phyloP scores from a whole-genome alignment of 2,888 invertebrate genomes.

The Cetonia aurata region DNA sequence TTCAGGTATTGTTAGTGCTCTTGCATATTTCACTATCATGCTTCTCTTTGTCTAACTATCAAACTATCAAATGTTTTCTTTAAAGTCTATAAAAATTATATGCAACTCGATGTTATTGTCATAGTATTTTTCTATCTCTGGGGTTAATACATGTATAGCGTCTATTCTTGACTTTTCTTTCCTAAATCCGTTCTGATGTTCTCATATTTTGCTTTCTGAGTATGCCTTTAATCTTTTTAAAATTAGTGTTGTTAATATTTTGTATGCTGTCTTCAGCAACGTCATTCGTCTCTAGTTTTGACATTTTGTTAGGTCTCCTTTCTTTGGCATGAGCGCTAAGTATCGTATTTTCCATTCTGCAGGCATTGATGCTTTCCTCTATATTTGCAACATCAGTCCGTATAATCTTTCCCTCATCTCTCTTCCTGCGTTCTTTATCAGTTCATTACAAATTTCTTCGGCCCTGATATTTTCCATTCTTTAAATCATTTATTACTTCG shows the following conservation, averaged over 20 bases:
- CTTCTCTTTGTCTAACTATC: slow-evolving; percentile 1
- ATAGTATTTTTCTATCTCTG: slow-evolving; percentile 1
- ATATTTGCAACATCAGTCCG: slow-evolving; percentile 27
- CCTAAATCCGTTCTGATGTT: not conserved
- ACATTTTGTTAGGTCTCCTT: slow-evolving; percentile 34
- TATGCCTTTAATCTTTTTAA: not conserved
- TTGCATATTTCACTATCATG: not conserved
- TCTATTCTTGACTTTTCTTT: slow-evolving; percentile 3
- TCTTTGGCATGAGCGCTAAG: slow-evolving; percentile 23
- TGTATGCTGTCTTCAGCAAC: slow-evolving; percentile 27
- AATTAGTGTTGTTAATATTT: slow-evolving; percentile 26
- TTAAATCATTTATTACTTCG: no score
- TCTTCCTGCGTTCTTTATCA: slow-evolving; percentile 3
- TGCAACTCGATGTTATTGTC: not conserved
- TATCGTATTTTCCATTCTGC: slow-evolving; percentile 20
- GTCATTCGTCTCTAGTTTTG: slow-evolving; percentile 39
- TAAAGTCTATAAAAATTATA: slow-evolving; percentile 2
- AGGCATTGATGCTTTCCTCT: slow-evolving; percentile 31
- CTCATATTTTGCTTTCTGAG: not conserved
- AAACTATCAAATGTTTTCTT: not conserved
- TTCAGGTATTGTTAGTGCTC: not conserved
- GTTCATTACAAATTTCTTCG: not conserved
- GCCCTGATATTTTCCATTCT: no score
- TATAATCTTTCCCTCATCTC: not conserved
- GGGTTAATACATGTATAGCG: slow-evolving; percentile 4